These are phyloP conservation scores for Biston stratarius DNA, from an alignment of 2,888 invertebrate species.

Conservation along the genomic window DNA sequence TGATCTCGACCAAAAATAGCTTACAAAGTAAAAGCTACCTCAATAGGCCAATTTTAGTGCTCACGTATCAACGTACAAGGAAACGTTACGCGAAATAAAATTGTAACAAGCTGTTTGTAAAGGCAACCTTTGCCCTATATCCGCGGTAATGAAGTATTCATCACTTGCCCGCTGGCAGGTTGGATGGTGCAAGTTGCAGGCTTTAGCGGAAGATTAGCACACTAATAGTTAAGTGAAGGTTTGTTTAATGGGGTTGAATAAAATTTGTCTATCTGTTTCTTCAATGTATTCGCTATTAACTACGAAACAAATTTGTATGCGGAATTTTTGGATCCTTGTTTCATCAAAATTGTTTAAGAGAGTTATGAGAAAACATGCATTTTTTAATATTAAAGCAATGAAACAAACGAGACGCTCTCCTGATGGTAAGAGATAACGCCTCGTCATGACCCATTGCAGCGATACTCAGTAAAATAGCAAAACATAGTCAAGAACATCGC, in stretches of 20 bases:
- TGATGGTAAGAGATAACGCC: too few species aligned
- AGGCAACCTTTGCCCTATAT: constrained; percentile 71
- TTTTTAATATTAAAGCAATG: too few species aligned
- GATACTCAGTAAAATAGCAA: too few species aligned
- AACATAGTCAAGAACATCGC: too few species aligned
- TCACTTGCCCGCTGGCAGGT: constrained; percentile 57
- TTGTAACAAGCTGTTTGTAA: constrained; percentile 62
- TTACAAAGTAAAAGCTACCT: background rate
- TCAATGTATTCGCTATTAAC: too few species aligned
- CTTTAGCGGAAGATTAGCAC: background rate
- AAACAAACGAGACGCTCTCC: too few species aligned
- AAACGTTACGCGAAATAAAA: constrained; percentile 61
- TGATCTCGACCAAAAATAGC: background rate
- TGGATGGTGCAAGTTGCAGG: constrained; percentile 36
- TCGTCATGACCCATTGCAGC: too few species aligned
- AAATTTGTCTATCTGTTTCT: too few species aligned
- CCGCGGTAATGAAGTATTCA: constrained; percentile 79
- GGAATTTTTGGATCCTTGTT: background rate
- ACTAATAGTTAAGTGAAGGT: background rate
- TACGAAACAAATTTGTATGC: too few species aligned
- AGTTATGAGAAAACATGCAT: too few species aligned
- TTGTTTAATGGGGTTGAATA: too few species aligned
- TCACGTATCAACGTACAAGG: constrained; percentile 29
- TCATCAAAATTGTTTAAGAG: too few species aligned
- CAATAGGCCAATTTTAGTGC: constrained; percentile 9